Conservation (phyloP, 2,888 invertebrate species). For the Litoditis marina region DNA sequence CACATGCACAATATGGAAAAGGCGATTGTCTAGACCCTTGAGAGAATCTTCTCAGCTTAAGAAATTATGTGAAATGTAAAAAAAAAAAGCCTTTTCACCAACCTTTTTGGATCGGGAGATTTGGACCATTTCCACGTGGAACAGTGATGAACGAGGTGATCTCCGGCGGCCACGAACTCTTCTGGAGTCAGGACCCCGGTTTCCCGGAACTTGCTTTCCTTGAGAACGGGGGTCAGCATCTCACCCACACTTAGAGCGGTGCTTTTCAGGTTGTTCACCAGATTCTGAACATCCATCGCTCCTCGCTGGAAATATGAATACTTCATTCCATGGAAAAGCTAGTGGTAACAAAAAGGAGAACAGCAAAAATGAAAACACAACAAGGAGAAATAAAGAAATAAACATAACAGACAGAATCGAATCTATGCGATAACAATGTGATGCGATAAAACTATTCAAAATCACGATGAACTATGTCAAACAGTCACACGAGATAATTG, state of each 20-base stretch:
- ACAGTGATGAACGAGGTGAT: conserved; percentile 96
- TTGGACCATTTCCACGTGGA: conserved; percentile 98
- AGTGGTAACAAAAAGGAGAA: too few species aligned
- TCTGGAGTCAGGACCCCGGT: conserved; percentile 97
- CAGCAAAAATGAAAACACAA: too few species aligned
- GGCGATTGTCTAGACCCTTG: too few species aligned
- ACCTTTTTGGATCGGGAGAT: conserved; percentile 72
- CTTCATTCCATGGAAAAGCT: too few species aligned
- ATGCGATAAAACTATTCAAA: too few species aligned
- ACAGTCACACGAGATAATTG: too few species aligned
- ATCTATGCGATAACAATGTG: too few species aligned
- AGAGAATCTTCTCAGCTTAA: neutral
- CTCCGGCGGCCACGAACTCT: conserved; percentile 94
- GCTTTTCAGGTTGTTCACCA: conserved; percentile 90
- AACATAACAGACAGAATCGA: too few species aligned
- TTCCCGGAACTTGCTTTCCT: conserved; percentile 74
- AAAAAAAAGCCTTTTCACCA: conserved; percentile 1
- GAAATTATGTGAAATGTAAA: neutral
- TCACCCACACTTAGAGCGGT: conserved; percentile 92
- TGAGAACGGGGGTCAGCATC: conserved; percentile 89
- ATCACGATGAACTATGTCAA: too few species aligned
- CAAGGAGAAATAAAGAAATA: too few species aligned
- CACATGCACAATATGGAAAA: too few species aligned
- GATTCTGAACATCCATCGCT: conserved; percentile 78
- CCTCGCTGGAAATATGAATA: neutral